A percentile compares a stretch with the other conserved stretches of the same genome.
These are phyloP conservation scores for Lepus townsendii DNA, from an alignment of 2,797 vertebrate species.

Conservation along the genomic window DNA sequence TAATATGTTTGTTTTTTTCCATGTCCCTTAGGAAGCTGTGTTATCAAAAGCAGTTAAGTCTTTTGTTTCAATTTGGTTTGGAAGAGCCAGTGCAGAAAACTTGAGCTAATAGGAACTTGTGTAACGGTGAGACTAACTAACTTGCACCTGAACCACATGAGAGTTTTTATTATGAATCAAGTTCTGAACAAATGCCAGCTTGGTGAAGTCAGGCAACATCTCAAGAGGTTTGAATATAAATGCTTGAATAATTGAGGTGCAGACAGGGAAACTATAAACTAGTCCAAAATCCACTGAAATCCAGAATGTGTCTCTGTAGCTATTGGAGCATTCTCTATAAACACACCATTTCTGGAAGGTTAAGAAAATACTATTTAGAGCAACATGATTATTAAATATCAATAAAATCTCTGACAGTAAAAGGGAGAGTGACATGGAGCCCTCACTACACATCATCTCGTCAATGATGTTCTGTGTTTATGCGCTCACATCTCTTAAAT, in stretches of 20 bases:
- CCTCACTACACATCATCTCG: neutral
- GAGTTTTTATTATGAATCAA: neutral
- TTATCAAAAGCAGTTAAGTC: neutral
- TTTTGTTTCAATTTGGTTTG: neutral
- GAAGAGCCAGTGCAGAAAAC: neutral
- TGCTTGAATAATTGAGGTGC: neutral
- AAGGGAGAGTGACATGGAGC: neutral
- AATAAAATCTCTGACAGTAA: neutral
- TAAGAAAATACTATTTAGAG: neutral
- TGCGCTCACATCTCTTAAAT: neutral
- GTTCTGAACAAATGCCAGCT: neutral
- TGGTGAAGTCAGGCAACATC: neutral
- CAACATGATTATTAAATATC: neutral
- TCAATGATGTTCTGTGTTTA: neutral
- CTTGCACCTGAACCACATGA: neutral
- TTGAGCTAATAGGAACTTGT: neutral
- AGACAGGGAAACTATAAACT: neutral
- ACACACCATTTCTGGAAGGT: neutral
- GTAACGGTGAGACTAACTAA: neutral
- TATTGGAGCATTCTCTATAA: neutral
- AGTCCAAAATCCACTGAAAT: neutral
- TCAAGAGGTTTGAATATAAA: neutral
- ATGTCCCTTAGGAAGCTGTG: neutral
- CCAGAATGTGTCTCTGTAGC: neutral
- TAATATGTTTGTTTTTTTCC: constrained; percentile 8